phyloP scores from a whole-genome alignment of 2,113 vertebrate genomes.

The Nibea albiflora region DNA sequence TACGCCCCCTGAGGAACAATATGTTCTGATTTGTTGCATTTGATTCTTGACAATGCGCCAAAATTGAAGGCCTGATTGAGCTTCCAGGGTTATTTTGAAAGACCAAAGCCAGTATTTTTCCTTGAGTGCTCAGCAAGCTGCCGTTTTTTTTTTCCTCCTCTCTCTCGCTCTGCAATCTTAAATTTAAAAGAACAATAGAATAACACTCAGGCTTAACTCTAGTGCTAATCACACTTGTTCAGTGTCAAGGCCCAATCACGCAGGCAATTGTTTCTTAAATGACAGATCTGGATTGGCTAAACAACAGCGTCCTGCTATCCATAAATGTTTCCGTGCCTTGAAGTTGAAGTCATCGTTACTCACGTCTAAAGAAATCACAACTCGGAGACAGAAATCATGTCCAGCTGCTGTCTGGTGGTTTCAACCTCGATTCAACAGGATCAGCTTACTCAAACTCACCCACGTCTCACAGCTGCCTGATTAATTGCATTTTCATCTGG shows the following conservation, averaged over 20 bases:
- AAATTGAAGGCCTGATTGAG: conserved; percentile 79
- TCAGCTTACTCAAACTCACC: conserved; percentile 45
- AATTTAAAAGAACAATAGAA: conserved; percentile 71
- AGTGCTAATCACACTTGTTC: conserved; percentile 53
- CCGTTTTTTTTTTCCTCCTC: conserved; percentile 33
- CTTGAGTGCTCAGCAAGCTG: conserved; percentile 64
- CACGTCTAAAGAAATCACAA: conserved; percentile 57
- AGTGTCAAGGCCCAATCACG: conserved; percentile 55
- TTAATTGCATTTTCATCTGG: conserved; percentile 55
- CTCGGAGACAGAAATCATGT: conserved; percentile 56
- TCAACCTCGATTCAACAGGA: conserved; percentile 39
- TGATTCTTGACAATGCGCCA: conserved; percentile 74
- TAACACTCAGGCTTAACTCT: conserved; percentile 58
- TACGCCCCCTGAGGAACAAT: conserved; percentile 76
- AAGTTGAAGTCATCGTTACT: conserved; percentile 65
- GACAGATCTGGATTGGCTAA: conserved; percentile 44
- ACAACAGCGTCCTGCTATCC: conserved; percentile 41
- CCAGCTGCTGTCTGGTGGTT: conserved; percentile 60
- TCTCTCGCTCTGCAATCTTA: conserved; percentile 60
- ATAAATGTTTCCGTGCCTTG: conserved; percentile 55
- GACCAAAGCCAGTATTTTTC: conserved; percentile 68
- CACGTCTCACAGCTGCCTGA: conserved; percentile 49
- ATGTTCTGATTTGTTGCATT: conserved; percentile 81
- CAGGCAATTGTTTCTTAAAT: conserved; percentile 32
- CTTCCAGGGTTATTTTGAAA: conserved; percentile 66